Evolutionary conservation across 2,888 invertebrate species (phyloP).

Genomic region (Melanophora roralis): DNA sequence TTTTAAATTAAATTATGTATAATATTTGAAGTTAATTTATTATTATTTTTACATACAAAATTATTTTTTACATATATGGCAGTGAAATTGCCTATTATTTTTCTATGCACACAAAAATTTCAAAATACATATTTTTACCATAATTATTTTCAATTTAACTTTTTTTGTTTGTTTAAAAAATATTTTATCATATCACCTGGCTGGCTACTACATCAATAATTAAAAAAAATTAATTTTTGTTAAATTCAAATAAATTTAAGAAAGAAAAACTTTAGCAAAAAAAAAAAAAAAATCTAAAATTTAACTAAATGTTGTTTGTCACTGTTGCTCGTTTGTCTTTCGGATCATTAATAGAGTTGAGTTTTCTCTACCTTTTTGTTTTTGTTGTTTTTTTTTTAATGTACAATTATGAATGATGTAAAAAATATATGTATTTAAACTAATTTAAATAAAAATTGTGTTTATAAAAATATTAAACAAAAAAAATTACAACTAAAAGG

Average conservation of each 20-base stretch:
- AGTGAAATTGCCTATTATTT: constrained; percentile 59
- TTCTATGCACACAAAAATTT: constrained; percentile 31
- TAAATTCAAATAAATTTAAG: neutral
- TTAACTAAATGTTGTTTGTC: constrained; percentile 51
- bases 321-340: constrained; percentile 60
- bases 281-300: constrained; percentile 26
- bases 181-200: constrained; percentile 55
- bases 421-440: constrained; percentile 34
- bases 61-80: constrained; percentile 35
- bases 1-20: constrained; percentile 9
- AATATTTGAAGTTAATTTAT: neutral
- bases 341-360: neutral
- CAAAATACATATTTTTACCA: neutral
- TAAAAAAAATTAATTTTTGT: neutral
- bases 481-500: constrained; percentile 29
- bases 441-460: neutral
- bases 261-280: neutral
- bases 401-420: constrained; percentile 39
- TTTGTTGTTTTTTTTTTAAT: constrained; percentile 7
- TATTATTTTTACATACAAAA: constrained; percentile 6
- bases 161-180: constrained; percentile 1
- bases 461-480: neutral
- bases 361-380: constrained; percentile 5
- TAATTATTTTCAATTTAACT: neutral
- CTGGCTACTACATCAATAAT: constrained; percentile 39